phyloP scores from a whole-genome alignment of 2,888 invertebrate species.

The Notodonta dromedarius region DNA sequence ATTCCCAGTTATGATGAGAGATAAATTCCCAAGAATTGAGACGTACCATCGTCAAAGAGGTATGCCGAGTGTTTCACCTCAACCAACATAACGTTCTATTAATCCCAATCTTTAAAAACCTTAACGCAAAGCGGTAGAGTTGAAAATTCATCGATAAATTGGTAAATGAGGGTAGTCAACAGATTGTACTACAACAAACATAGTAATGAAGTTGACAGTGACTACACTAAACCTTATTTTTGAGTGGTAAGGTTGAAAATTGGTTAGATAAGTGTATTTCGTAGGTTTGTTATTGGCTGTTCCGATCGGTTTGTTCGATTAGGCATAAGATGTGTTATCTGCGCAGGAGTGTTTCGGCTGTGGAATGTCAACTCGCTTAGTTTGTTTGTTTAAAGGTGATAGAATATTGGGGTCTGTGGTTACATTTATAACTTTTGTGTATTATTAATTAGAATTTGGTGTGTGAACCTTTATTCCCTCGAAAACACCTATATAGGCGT shows the following conservation, averaged over 20 bases:
- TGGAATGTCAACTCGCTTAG: slow-evolving; percentile 56
- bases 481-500: background rate
- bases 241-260: slow-evolving; percentile 7
- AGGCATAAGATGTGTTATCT: slow-evolving; percentile 69
- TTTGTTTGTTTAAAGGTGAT: slow-evolving; percentile 48
- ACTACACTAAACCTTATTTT: slow-evolving; percentile 6
- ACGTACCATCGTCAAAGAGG: slow-evolving; percentile 67
- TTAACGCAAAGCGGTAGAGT: slow-evolving; percentile 36
- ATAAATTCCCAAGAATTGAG: slow-evolving; percentile 73
- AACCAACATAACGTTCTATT: slow-evolving; percentile 24
- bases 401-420: slow-evolving; percentile 29
- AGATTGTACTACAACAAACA: background rate
- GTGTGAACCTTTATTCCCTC: background rate
- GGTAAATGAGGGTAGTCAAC: background rate
- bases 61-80: slow-evolving; percentile 56
- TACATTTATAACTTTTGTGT: background rate
- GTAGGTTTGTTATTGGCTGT: slow-evolving; percentile 35
- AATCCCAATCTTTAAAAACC: slow-evolving; percentile 15
- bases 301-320: slow-evolving; percentile 68
- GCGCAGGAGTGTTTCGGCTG: slow-evolving; percentile 62
- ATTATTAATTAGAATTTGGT: background rate
- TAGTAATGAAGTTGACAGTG: background rate
- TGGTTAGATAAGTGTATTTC: slow-evolving; percentile 8
- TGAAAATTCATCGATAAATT: slow-evolving; percentile 19
- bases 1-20: slow-evolving; percentile 56